Base-by-base conservation (phyloP, 1,140 invertebrate species). In the Drosophila punjabiensis region DNA sequence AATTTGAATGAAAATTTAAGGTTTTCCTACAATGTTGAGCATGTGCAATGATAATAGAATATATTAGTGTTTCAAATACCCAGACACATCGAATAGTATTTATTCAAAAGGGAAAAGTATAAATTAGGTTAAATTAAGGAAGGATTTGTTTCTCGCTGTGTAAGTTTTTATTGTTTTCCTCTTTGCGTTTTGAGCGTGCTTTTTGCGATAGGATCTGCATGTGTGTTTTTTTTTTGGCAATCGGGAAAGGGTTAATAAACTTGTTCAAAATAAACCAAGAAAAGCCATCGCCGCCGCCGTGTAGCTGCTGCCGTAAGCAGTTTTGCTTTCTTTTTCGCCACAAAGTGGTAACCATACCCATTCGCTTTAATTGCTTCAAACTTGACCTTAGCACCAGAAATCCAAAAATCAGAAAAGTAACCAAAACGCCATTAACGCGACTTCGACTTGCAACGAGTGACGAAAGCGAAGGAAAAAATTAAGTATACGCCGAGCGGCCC, bases 301-400 rank as follows among this genome's bases (percentile, higher is more conserved):
- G 20, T 67, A 56, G 62, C 70, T 53, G 56, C 50, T 63, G 56
- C 37, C 14, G 43, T 53, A 35, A 73, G 61, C 43, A 78, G 67
- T 85, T 85, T 89, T 89, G 86, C 85, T 89, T 89, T 89, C 85
- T 89, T 89, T 87, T 83, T 76, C 33, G 39, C 78, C 63, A 61
- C 60, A 67, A 53, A 71, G 16, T 39, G 55, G 33, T 56, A 39
- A 56, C 55, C 55, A 56, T 56, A n/a, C 10, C 55, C 70, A 82
- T 68, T 70, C 80, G 47, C 70, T 55, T 65, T 88, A 88, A 89
- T 85, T 58, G 78, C 56, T 82, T 76, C 79, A 90, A 89, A 85
- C 85, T 89, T 89, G 85, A 89, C 86, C 85, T 89, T 90, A 90
- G 63, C 85, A 89, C 63, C 78, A 53, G 87, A 88, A 84, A 81